Evolutionary conservation across 2,888 invertebrate species (phyloP).

Genomic region (Stenolophus ochropezus): DNA sequence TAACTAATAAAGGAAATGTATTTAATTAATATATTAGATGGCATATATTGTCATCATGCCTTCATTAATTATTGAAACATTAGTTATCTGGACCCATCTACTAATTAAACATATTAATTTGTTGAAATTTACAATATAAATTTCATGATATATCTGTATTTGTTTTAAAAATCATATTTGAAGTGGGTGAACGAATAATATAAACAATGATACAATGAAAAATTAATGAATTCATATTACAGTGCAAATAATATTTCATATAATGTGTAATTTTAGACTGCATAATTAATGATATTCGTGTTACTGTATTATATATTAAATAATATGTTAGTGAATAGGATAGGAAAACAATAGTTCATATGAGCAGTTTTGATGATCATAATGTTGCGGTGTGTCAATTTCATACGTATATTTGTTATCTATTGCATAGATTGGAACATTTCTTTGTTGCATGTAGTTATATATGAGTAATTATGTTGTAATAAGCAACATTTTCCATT

Average conservation of each 20-base stretch:
- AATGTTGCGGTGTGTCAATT: too few species aligned
- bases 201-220: background rate
- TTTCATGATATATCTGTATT: background rate
- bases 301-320: background rate
- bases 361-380: too few species aligned
- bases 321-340: background rate
- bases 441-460: too few species aligned
- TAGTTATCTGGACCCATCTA: background rate
- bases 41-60: too few species aligned
- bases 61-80: background rate
- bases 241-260: background rate
- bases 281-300: background rate
- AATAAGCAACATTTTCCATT: too few species aligned
- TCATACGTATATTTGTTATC: too few species aligned
- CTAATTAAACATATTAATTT: background rate
- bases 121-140: background rate
- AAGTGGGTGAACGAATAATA: background rate
- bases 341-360: background rate
- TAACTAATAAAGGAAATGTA: too few species aligned
- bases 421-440: too few species aligned
- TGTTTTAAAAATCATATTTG: background rate
- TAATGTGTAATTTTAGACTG: background rate
- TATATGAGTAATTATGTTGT: too few species aligned
- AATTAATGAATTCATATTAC: background rate
- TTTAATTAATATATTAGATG: too few species aligned